phyloP scores from a whole-genome alignment of 2,113 vertebrate species.

The Nanorana parkeri region DNA sequence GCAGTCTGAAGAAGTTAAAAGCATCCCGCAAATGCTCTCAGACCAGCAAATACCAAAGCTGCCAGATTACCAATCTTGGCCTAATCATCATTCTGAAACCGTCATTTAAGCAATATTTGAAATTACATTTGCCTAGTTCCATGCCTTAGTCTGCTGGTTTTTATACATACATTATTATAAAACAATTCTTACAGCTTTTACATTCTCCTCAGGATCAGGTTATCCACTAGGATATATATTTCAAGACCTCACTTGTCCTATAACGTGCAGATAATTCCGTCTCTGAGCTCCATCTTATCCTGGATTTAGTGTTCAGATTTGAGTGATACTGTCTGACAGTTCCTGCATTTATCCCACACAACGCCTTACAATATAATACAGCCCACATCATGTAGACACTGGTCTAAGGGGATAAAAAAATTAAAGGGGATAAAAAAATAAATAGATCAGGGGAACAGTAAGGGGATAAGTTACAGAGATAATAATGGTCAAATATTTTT shows the following conservation, averaged over 20 bases:
- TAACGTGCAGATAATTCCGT: conserved; percentile 24
- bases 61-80: too few relatives aligned
- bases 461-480: too few relatives aligned
- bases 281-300: conserved; percentile 38
- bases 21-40: too few relatives aligned
- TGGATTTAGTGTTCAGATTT: conserved; percentile 49
- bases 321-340: conserved; percentile 49
- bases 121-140: background rate
- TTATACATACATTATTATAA: background rate
- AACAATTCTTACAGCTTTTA: background rate
- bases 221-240: conserved; percentile 37
- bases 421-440: background rate
- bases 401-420: background rate
- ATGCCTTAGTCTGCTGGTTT: background rate
- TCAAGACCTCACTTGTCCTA: conserved; percentile 48
- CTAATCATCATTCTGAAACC: too few relatives aligned
- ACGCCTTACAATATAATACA: background rate
- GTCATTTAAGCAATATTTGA: background rate
- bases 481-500: too few relatives aligned
- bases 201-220: background rate
- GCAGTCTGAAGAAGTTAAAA: too few relatives aligned
- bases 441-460: background rate
- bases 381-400: background rate
- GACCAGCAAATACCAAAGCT: too few relatives aligned
- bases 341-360: background rate